Evolutionary conservation across 1,140 invertebrate species (phyloP), one percentile per base, ranked within the genome.

Genomic region (Pseudomyrmex concolor): DNA sequence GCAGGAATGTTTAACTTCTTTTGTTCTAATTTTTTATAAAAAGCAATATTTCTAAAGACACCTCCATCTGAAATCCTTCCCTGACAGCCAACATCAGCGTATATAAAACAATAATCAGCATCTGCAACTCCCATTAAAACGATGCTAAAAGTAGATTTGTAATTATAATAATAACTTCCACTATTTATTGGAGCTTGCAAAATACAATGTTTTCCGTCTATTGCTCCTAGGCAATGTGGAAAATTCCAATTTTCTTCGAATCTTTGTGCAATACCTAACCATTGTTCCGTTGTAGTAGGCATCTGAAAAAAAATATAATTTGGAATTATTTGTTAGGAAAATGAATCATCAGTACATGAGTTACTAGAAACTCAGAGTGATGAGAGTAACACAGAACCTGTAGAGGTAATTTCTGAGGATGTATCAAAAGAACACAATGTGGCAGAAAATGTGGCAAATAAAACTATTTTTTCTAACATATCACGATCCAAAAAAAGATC

Each of bases 101-200:
- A 67, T 3, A 67, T 5, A 67, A 67, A 67, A 67, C 64, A 67
- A 67, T 67, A 67, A 67, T 67, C 45, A 67, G 10, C 45, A 67
- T 67, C 43, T 67, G 45, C 64, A 50, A 67, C 4, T 50, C 45
- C 64, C 64, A 67, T 67, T 7, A 67, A 67, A 67, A 67, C 43
- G 0, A 67, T 50, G 13, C 64, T 67, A 22, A 67, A 67, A 67
- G 17, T 50, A 67, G 64, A 67, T 50, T 67, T 67, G 64, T 67
- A 67, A 50, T 67, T 67, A 1, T 67, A 67, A 50, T 50, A 50
- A 67, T 66, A n/a, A 66, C 43, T 66, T 66, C 43, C 43, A 66
- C 64, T 66, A 66, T 48, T 66, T 66, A 50, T 66, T 50, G 43
- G 64, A 66, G 64, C 43, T 66, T 66, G 43, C 17, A 66, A 66